Base-by-base conservation (phyloP, 1,140 invertebrate genomes). In the Tenebrio molitor region DNA sequence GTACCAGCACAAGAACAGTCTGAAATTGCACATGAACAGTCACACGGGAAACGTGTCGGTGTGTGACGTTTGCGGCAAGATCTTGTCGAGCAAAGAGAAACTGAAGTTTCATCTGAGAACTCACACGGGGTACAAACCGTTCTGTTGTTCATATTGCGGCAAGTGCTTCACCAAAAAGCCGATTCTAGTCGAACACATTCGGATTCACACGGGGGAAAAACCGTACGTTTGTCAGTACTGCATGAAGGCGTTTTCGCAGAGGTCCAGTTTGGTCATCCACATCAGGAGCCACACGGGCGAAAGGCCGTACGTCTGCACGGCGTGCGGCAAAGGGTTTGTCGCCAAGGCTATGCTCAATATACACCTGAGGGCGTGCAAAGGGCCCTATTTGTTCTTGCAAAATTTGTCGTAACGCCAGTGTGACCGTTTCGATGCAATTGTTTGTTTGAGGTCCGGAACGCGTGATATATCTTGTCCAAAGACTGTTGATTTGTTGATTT, bases 231-330 rank as follows among this genome's bases (percentile, higher is more conserved):
- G 88, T 77, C 80, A 82, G 19, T 75, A 83, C n/a, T 92, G 91
- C 79, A 83, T 85, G 23, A 86, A 91, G 73, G 79, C 86, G 12
- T 93, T 93, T 78, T 91, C 89, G 0, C 91, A 92, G 77, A 87
- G 89, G 4, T 91, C 89, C 3, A 85, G 84, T 29, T 80, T 91
- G 10, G 85, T 88, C 16, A 89, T 89, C 1, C 85, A 86, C 64
- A 76, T 81, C 3, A 76, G 80, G 7, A 79, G 79, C 0, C 85
- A 87, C 63, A 82, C 83, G 5, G 83, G 82, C 4, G 81, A 83
- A 46, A 84, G 84, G 64, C 84, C 84, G 0, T 85, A 83, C 53
- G 76, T 78, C 14, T 87, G 86, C 75, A 72, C 81, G 14, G 65
- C 84, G 0, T 87, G 86, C 63, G 80, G 78, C 15, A 87, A 86